Evolutionary conservation across 2,797 vertebrate species (phyloP).

Genomic region (Neolamprologus multifasciatus): DNA sequence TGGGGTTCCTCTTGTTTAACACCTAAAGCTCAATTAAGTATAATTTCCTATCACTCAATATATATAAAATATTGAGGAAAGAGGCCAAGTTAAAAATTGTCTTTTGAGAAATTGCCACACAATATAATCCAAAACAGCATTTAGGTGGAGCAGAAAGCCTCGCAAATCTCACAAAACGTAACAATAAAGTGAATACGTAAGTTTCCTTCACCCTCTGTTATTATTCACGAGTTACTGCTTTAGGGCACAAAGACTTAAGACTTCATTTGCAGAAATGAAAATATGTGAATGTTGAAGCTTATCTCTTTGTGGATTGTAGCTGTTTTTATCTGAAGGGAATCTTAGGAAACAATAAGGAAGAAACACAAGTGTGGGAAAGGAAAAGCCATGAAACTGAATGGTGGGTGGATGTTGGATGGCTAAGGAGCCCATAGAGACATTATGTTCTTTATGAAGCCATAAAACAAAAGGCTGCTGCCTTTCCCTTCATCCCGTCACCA

Average conservation of each 20-base stretch:
- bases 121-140: neutral
- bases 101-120: neutral
- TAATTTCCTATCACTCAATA: neutral
- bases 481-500: slow-evolving; percentile 52
- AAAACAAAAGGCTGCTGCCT: slow-evolving; percentile 64
- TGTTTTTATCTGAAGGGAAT: neutral
- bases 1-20: neutral
- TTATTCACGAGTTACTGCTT: neutral
- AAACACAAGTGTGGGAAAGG: slow-evolving; percentile 25
- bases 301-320: neutral
- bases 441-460: slow-evolving; percentile 71
- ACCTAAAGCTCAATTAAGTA: neutral
- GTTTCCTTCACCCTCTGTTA: neutral
- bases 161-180: neutral
- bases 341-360: neutral
- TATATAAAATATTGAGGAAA: neutral
- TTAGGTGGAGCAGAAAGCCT: neutral
- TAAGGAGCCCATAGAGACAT: slow-evolving; percentile 62
- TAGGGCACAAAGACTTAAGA: neutral
- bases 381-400: slow-evolving; percentile 23
- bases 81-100: neutral
- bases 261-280: neutral
- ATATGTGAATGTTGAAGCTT: neutral
- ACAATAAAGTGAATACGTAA: neutral
- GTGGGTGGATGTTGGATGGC: slow-evolving; percentile 28